phyloP scores from a whole-genome alignment of 2,113 vertebrate species.

The Podiceps cristatus region DNA sequence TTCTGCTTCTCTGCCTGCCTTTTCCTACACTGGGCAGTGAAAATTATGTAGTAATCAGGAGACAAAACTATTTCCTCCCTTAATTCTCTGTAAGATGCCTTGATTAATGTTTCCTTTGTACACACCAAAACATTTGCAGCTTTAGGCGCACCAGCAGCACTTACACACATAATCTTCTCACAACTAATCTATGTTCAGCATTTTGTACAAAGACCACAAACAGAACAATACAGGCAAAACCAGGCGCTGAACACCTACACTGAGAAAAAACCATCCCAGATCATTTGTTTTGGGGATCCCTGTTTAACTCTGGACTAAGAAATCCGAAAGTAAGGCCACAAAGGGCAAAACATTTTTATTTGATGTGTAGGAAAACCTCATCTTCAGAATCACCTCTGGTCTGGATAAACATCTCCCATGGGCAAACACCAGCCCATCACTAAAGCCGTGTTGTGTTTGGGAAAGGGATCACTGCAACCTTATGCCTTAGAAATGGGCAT shows the following conservation, averaged over 20 bases:
- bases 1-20: background rate
- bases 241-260: background rate
- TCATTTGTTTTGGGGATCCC: accelerated
- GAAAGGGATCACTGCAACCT: background rate
- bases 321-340: background rate
- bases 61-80: conserved; percentile 26
- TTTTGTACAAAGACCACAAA: background rate
- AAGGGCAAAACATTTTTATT: background rate
- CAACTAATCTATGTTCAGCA: background rate
- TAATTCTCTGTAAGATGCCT: conserved; percentile 41
- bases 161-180: conserved; percentile 11
- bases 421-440: background rate
- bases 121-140: background rate
- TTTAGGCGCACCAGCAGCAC: conserved; percentile 5
- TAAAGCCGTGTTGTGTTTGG: background rate
- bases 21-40: background rate
- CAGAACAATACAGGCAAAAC: conserved; percentile 3
- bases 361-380: background rate
- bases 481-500: background rate
- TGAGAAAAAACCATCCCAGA: background rate
- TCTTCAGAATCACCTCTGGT: background rate
- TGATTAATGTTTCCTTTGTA: conserved; percentile 56
- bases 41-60: background rate
- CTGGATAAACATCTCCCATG: background rate
- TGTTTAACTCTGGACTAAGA: background rate